Evolutionary conservation across 2,113 vertebrate species (phyloP), one percentile per base, ranked within the genome.

Genomic region (Polypterus bichir): DNA sequence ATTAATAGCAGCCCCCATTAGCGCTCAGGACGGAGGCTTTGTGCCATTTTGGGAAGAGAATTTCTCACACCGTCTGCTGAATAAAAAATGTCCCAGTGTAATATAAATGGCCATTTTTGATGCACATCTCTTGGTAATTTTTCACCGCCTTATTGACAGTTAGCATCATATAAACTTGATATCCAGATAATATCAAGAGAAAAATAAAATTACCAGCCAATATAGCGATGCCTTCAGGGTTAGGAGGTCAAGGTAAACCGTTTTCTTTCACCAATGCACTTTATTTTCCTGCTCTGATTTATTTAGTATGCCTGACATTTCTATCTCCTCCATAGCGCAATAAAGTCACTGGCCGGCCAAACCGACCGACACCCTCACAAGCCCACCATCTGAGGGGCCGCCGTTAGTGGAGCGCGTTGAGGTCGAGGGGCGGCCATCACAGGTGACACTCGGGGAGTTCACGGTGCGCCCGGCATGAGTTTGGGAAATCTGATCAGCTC

Each of bases 201-300:
- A 46, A 53, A 59, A 53, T 64, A 45, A 49, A 53, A 59, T 64
- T 64, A 60, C 58, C 51, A 59, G 49, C 49, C 57, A 45, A 47
- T 59, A 64, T 59, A 60, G 59, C 57, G 10, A 53, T 52, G 63
- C 44, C 46, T 54, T 10, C 5, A 44, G 47, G 49, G 49, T 64
- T 54, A 59, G 11, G 49, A 46, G 57, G 51, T 60, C 58, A 64
- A 64, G 47, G 47, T 54, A 54, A 54, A 64, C 46, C 1, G 54
- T 64, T 59, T 46, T 6, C 7, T 11, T 46, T 44, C 27, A 54
- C 44, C 6, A 59, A 64, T 64, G 10, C 11, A 57, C 46, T 5
- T 57, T 1, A 44, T 11, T 57, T 3, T 57, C 46, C 56, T 51
- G 49, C 56, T 44, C 7, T 57, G 27, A 27, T 6, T 27, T 57